Evolutionary conservation across 2,113 vertebrate species (phyloP).

Genomic region (Cnemophilus loriae): DNA sequence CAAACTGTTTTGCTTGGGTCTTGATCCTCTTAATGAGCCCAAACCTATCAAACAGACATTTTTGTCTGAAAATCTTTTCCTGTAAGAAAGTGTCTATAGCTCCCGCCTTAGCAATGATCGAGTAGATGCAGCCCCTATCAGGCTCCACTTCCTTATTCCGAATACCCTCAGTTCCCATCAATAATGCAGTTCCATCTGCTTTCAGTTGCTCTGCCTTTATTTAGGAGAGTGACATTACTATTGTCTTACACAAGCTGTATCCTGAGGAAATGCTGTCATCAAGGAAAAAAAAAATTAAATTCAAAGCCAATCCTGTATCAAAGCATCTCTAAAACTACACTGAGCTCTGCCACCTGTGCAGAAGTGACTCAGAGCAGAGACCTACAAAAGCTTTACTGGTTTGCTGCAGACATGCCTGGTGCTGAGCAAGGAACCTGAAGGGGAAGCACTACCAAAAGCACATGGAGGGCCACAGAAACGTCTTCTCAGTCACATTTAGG

Average conservation of each 20-base stretch:
- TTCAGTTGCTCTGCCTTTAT: background rate
- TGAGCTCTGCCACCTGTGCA: background rate
- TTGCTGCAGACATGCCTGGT: no score
- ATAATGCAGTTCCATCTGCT: background rate
- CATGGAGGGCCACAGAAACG: background rate
- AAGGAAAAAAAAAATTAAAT: background rate
- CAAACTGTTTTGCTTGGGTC: background rate
- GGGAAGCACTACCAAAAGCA: background rate
- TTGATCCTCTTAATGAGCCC: background rate
- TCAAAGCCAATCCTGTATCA: background rate
- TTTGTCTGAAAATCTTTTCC: background rate
- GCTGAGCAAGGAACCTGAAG: background rate
- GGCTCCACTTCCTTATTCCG: background rate
- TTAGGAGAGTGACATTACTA: background rate
- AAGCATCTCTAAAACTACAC: background rate
- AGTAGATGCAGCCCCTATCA: background rate
- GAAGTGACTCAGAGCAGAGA: background rate
- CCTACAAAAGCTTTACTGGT: accelerated
- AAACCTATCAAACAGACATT: background rate
- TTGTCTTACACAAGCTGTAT: background rate
- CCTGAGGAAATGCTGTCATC: background rate
- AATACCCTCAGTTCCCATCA: background rate
- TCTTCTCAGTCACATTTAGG: background rate
- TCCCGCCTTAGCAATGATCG: background rate
- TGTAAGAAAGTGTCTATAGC: background rate